Percentiles rank a stretch among this genome's conserved stretches.
These are phyloP conservation scores for Holothuria leucospilota DNA, from an alignment of 53 echinoderm and acorn worm species.

Conservation along the genomic window DNA sequence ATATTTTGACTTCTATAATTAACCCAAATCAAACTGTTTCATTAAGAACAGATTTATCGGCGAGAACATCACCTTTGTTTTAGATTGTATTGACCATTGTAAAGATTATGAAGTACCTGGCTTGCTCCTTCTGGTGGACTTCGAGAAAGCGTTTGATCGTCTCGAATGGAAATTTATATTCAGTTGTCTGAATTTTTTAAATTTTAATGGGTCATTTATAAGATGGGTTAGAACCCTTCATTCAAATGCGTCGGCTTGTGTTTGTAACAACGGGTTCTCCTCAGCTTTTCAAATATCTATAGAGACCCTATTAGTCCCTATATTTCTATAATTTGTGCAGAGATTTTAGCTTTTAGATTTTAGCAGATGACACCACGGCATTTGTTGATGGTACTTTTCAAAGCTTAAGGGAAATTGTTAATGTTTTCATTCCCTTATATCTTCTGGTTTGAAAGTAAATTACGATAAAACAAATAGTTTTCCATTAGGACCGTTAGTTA, in stretches of 20 bases:
- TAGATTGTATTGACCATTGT: constrained; percentile 37
- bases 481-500: background rate
- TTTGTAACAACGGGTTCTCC: no score
- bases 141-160: no score
- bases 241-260: no score
- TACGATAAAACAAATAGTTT: background rate
- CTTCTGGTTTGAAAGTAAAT: background rate
- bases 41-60: constrained; percentile 55
- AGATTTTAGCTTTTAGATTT: no score
- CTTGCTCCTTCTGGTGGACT: constrained; percentile 7
- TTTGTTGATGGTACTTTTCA: background rate
- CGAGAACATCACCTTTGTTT: constrained; percentile 49
- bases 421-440: background rate
- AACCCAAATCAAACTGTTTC: constrained; percentile 29
- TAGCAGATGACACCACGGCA: background rate
- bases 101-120: constrained; percentile 41
- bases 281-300: background rate
- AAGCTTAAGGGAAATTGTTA: background rate
- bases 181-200: no score
- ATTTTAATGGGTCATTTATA: no score
- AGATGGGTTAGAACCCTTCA: no score
- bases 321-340: background rate
- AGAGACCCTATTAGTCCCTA: background rate
- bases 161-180: no score
- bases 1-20: background rate